These are phyloP conservation scores for Aleadryas rufinucha DNA, from an alignment of 2,113 vertebrate genomes.

Conservation along the genomic window DNA sequence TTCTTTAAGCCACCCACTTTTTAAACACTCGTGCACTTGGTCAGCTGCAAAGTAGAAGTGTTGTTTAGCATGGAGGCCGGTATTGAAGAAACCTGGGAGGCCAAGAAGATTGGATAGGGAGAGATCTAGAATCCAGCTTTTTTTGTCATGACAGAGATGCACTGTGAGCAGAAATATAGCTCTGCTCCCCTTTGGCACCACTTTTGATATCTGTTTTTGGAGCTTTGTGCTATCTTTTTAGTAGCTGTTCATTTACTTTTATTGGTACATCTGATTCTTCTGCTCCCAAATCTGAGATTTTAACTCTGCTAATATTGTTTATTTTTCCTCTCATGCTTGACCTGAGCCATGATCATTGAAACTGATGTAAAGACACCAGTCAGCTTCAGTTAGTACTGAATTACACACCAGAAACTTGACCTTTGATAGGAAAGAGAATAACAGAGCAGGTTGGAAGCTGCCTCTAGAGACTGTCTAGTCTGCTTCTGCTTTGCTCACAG, in stretches of 20 bases:
- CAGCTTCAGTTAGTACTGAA: neutral
- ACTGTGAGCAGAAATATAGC: neutral
- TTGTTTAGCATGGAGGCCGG: neutral
- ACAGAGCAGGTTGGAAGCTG: neutral
- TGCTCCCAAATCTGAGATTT: neutral
- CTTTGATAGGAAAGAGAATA: neutral
- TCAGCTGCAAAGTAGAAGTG: neutral
- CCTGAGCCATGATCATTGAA: neutral
- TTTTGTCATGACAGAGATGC: neutral
- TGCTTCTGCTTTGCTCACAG: neutral
- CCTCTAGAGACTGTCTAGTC: neutral
- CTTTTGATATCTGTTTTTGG: neutral
- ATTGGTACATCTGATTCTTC: neutral
- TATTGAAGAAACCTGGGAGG: neutral
- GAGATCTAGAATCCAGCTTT: neutral
- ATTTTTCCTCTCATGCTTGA: neutral
- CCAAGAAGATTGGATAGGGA: neutral
- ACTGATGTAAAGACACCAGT: neutral
- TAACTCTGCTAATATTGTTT: neutral
- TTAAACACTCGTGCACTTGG: neutral
- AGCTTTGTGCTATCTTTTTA: neutral
- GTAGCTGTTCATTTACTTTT: neutral
- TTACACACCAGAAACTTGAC: neutral
- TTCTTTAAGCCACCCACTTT: neutral
- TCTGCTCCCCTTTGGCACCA: neutral